Conservation (phyloP, 1,140 invertebrate species). For the Drosophila oshimai region DNA sequence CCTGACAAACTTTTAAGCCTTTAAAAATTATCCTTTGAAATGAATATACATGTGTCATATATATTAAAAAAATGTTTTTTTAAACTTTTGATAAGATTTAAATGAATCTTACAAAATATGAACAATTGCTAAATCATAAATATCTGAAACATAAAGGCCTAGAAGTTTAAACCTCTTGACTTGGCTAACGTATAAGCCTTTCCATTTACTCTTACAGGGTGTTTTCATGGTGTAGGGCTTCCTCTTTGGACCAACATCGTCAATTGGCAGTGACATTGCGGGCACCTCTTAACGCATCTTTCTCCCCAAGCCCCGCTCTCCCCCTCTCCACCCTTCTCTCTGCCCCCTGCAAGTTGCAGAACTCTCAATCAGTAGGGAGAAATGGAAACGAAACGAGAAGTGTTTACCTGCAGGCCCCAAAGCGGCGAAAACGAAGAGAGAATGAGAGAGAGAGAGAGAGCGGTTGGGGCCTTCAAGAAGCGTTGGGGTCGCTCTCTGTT, state of each 20-base stretch:
- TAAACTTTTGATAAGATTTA: no score
- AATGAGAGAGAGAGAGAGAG: neutral
- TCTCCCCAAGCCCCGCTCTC: conserved; percentile 6
- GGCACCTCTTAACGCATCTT: conserved; percentile 42
- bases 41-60: no score
- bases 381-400: conserved; percentile 38
- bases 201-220: conserved; percentile 7
- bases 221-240: conserved; percentile 54
- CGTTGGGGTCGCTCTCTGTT: conserved; percentile 24
- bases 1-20: no score
- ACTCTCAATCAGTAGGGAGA: conserved; percentile 1
- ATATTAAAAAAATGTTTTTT: no score
- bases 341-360: neutral
- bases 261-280: conserved; percentile 73
- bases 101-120: no score
- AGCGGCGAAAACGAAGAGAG: neutral
- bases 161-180: neutral
- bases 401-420: neutral
- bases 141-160: no score
- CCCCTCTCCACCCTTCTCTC: neutral
- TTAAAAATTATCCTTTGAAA: no score
- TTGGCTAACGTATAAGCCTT: neutral
- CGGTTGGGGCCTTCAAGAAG: neutral
- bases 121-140: no score
- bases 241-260: conserved; percentile 40